Evolutionary conservation across 2,797 vertebrate genomes (phyloP).

Genomic region (Gymnothorax reevesii): DNA sequence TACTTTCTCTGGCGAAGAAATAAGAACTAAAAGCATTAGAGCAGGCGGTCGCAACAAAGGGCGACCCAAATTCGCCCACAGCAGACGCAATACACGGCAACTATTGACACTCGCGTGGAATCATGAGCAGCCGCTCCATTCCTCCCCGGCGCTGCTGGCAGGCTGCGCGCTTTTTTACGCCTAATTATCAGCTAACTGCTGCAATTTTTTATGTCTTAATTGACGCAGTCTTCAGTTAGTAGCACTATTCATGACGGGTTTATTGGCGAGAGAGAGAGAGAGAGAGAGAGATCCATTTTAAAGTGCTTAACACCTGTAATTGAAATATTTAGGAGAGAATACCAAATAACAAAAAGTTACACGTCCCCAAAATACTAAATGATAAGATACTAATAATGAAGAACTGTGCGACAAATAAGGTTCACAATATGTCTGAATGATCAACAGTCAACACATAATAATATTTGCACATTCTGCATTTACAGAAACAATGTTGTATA

Average conservation of each 20-base stretch:
- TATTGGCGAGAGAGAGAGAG: not conserved
- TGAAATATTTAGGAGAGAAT: not conserved
- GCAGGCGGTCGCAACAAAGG: not conserved
- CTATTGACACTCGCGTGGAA: conserved; percentile 70
- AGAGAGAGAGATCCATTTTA: not conserved
- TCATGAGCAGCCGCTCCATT: conserved; percentile 57
- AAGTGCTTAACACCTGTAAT: not conserved
- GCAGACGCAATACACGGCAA: conserved; percentile 69
- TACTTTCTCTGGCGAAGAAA: no score
- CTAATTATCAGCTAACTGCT: conserved; percentile 62
- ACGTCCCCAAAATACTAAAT: not conserved
- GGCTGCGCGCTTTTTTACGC: conserved; percentile 45
- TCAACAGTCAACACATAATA: not conserved
- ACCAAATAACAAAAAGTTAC: not conserved
- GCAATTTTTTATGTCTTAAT: not conserved
- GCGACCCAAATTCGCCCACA: conserved; percentile 46
- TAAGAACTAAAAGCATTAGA: not conserved
- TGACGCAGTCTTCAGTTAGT: not conserved
- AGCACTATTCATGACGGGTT: not conserved
- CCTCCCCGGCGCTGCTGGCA: conserved; percentile 29
- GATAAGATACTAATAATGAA: not conserved
- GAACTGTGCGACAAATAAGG: not conserved
- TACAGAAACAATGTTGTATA: not conserved
- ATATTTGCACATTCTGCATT: not conserved
- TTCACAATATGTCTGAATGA: not conserved